Percentiles rank a stretch among this genome's conserved stretches.
These are phyloP conservation scores for Lysandra coridon DNA, from an alignment of 2,888 invertebrate genomes.

Conservation along the genomic window DNA sequence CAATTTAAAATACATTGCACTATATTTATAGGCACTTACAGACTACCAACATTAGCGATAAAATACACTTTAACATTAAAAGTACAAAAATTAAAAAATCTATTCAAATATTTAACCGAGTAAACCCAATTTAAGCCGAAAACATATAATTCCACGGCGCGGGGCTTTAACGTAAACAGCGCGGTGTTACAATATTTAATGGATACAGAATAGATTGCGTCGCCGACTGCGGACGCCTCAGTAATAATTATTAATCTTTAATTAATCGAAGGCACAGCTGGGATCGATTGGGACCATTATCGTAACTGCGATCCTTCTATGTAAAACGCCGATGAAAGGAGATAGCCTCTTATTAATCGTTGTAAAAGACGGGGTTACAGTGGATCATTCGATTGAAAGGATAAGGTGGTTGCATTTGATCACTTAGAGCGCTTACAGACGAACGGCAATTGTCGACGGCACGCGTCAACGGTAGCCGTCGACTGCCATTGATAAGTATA, in stretches of 20 bases:
- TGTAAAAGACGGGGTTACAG: background rate
- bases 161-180: background rate
- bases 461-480: no score
- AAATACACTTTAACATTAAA: background rate
- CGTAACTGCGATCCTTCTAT: background rate
- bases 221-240: background rate
- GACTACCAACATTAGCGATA: background rate
- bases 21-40: no score
- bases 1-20: no score
- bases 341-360: background rate
- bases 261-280: conserved; percentile 27
- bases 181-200: background rate
- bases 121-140: background rate
- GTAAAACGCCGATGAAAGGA: background rate
- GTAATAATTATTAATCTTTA: conserved; percentile 22
- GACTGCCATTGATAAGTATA: no score
- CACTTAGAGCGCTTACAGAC: no score
- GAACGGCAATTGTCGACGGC: no score
- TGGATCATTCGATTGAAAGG: no score
- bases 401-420: no score
- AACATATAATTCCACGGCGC: background rate
- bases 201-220: conserved; percentile 2
- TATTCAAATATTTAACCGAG: background rate
- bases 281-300: conserved; percentile 3
- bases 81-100: background rate